Conservation (phyloP, 37 sponge, comb jelly and placozoan genomes). For the Hormiphora californensis region DNA sequence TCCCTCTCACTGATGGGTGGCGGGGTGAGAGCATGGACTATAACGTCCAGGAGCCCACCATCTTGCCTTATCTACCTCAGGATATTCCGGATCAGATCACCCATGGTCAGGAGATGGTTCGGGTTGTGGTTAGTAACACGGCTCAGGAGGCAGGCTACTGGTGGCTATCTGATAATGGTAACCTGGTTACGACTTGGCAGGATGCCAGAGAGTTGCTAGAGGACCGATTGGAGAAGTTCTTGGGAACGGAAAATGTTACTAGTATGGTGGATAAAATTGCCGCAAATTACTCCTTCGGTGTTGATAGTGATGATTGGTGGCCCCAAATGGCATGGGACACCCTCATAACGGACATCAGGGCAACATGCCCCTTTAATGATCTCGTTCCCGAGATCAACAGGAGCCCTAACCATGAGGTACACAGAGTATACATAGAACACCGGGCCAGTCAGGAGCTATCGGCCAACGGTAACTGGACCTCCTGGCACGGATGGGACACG, state of each 20-base stretch:
- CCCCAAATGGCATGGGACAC: conserved; percentile 46
- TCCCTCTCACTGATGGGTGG: not conserved
- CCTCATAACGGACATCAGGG: conserved; percentile 41
- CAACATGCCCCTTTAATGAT: conserved; percentile 18
- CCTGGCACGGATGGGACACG: conserved; percentile 54
- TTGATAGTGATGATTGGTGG: not conserved
- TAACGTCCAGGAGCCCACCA: not conserved
- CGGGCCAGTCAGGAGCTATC: not conserved
- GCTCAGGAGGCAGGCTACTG: not conserved
- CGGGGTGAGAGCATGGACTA: conserved; percentile 37
- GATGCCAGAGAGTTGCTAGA: not conserved
- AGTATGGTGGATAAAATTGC: not conserved
- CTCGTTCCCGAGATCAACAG: not conserved
- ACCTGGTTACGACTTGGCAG: not conserved
- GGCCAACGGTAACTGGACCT: not conserved
- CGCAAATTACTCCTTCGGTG: not conserved
- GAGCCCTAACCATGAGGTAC: not conserved
- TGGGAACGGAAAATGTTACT: not conserved
- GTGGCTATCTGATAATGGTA: not conserved
- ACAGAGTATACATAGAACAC: conserved; percentile 17
- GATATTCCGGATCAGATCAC: not conserved
- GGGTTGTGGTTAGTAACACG: not conserved
- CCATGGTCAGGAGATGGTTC: not conserved
- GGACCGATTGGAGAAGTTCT: not conserved
- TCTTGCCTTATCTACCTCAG: conserved; percentile 5